A percentile compares a stretch with the other conserved stretches of the same genome.
Evolutionary conservation across 2,113 vertebrate species (phyloP).

Genomic region (Tapirus terrestris): DNA sequence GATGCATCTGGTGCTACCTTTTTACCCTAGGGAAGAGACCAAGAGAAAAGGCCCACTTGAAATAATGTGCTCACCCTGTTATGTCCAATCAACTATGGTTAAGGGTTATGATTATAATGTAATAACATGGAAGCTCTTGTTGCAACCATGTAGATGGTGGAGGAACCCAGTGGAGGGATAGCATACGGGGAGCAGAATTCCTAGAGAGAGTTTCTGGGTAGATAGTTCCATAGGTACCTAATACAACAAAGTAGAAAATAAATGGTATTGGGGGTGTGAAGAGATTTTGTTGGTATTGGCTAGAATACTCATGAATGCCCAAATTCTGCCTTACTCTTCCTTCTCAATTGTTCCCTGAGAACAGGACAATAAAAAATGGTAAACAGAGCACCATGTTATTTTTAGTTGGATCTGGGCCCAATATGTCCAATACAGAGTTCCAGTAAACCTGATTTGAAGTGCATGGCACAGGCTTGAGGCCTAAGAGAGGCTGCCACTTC

Average conservation of each 20-base stretch:
- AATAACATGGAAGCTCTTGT: background rate
- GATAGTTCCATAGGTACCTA: background rate
- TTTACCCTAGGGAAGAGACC: background rate
- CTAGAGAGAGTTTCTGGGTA: background rate
- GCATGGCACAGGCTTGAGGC: background rate
- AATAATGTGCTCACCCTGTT: background rate
- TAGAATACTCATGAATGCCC: background rate
- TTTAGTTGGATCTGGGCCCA: background rate
- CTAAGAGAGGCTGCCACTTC: background rate
- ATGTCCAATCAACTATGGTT: background rate
- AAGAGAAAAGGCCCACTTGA: background rate
- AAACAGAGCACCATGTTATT: background rate
- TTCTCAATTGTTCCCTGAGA: background rate
- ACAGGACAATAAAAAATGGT: background rate
- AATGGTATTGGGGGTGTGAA: background rate
- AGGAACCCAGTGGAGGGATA: background rate
- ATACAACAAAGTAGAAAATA: slow-evolving; percentile 1
- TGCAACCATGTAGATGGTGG: background rate
- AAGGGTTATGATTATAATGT: background rate
- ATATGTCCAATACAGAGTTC: background rate
- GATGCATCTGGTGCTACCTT: background rate
- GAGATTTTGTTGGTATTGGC: background rate
- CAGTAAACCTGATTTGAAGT: slow-evolving; percentile 31
- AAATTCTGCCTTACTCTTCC: background rate
- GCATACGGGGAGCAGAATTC: background rate